These are phyloP conservation scores for Phasianus colchicus DNA, from an alignment of 2,113 vertebrate genomes.

Conservation along the genomic window DNA sequence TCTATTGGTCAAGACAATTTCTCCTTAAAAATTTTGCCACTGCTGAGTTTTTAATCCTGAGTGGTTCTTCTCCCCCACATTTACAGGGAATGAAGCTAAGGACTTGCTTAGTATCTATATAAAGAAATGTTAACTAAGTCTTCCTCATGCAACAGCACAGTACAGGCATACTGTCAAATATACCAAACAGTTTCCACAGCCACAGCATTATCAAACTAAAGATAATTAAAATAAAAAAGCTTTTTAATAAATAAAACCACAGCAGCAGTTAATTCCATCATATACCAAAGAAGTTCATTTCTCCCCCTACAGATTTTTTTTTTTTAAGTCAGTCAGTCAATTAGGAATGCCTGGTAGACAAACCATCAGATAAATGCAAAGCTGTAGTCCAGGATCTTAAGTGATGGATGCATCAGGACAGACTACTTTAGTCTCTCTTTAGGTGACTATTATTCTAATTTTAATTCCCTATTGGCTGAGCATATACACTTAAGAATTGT, in stretches of 20 bases:
- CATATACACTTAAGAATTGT: background rate
- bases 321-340: background rate
- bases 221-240: background rate
- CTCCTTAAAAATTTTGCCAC: background rate
- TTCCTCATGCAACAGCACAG: background rate
- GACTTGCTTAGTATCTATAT: background rate
- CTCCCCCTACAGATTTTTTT: background rate
- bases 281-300: background rate
- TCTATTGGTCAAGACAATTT: background rate
- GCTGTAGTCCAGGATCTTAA: background rate
- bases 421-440: background rate
- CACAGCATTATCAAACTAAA: background rate
- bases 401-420: background rate
- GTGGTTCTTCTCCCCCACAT: fast-evolving
- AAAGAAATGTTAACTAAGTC: background rate
- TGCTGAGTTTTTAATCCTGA: background rate
- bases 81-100: background rate
- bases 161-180: background rate
- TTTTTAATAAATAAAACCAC: background rate
- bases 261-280: background rate
- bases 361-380: background rate
- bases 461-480: background rate
- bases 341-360: background rate
- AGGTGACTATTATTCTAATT: background rate
- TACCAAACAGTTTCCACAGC: background rate